Percentiles rank a stretch among this genome's conserved stretches.
These are phyloP conservation scores for Zootermopsis nevadensis DNA, from an alignment of 2,888 invertebrate genomes.

Conservation along the genomic window DNA sequence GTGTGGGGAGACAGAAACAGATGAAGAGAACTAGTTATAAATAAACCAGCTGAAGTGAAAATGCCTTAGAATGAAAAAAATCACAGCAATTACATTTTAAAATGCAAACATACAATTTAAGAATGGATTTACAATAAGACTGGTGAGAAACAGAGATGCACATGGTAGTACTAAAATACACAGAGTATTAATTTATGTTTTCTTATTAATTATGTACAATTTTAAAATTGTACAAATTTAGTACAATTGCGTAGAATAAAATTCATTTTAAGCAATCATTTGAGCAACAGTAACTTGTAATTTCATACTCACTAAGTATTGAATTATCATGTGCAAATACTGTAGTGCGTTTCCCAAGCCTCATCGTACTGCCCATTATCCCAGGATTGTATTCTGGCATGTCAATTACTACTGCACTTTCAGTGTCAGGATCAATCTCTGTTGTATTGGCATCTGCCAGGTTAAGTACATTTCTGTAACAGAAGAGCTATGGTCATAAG, in stretches of 20 bases:
- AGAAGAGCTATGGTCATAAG: no score
- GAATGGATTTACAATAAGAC: no score
- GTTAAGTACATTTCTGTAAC: slow-evolving; percentile 78
- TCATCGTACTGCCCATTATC: slow-evolving; percentile 96
- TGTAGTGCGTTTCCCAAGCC: slow-evolving; percentile 93
- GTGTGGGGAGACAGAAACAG: no score
- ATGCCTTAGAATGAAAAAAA: no score
- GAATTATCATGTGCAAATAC: slow-evolving; percentile 71
- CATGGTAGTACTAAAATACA: no score
- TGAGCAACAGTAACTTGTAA: not conserved
- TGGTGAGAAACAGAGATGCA: no score
- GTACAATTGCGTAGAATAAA: not conserved
- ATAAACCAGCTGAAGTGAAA: no score
- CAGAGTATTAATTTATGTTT: no score
- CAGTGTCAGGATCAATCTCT: slow-evolving; percentile 81
- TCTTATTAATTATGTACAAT: not conserved
- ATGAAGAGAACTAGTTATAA: no score
- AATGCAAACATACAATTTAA: no score
- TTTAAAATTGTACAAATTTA: not conserved
- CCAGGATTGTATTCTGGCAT: slow-evolving; percentile 99
- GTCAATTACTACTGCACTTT: slow-evolving; percentile 89
- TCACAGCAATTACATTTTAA: no score
- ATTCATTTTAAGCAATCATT: not conserved
- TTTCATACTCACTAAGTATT: slow-evolving; percentile 70
- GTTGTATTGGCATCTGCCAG: slow-evolving; percentile 85